These are phyloP conservation scores for Sminthurides bifidus DNA, from an alignment of 1,140 invertebrate species.

Conservation along the genomic window DNA sequence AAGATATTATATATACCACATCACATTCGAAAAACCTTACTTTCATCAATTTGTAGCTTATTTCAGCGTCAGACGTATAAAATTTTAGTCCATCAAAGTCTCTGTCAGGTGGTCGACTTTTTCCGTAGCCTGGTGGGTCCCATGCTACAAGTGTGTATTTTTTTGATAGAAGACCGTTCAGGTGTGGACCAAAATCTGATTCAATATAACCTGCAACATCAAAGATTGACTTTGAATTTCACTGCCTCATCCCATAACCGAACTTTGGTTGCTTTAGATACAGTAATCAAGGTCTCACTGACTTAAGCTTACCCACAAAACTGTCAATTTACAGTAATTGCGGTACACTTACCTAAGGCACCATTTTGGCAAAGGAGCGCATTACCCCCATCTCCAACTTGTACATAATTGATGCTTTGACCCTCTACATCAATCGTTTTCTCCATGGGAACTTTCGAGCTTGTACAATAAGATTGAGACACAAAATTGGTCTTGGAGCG, in stretches of 20 bases:
- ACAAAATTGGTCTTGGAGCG: too few species aligned
- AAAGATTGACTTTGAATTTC: conserved; percentile 1
- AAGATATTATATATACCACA: too few species aligned
- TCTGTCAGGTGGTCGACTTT: conserved; percentile 62
- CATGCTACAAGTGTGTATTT: conserved; percentile 67
- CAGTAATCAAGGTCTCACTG: too few species aligned
- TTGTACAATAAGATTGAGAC: not conserved
- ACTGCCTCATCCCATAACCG: too few species aligned
- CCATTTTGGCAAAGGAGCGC: conserved; percentile 61
- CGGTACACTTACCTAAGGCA: conserved; percentile 44
- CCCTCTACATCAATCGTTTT: conserved; percentile 48
- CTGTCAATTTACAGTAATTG: not conserved
- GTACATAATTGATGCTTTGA: conserved; percentile 49
- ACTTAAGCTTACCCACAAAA: too few species aligned
- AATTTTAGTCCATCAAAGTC: conserved; percentile 51
- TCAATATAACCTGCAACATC: conserved; percentile 58
- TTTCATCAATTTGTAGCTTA: conserved; percentile 58
- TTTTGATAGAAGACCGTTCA: conserved; percentile 52
- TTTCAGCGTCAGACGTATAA: conserved; percentile 59
- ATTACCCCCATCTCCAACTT: conserved; percentile 54
- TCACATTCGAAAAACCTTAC: too few species aligned
- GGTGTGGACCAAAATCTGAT: conserved; percentile 69
- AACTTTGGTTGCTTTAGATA: too few species aligned
- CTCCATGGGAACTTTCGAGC: conserved; percentile 25
- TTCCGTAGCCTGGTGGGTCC: conserved; percentile 68